These are phyloP conservation scores for Aphelinus certus DNA, from an alignment of 1,140 invertebrate genomes.

Conservation along the genomic window DNA sequence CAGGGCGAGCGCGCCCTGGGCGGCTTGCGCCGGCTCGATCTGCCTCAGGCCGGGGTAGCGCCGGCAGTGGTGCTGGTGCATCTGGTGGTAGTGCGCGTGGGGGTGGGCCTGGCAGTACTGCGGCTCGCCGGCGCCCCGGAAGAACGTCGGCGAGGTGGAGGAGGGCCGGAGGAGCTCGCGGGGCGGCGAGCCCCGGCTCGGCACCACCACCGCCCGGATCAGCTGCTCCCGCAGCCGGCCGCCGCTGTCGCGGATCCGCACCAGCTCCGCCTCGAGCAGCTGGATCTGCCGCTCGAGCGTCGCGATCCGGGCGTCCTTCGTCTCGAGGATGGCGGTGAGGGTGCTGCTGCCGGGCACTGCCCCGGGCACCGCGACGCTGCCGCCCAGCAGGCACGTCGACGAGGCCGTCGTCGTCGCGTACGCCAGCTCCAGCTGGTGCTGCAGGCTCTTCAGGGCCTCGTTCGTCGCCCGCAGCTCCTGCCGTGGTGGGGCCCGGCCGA, in stretches of 20 bases:
- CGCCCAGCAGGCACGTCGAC: conserved; percentile 58
- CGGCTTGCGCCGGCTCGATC: conserved; percentile 58
- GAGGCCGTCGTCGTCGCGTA: conserved; percentile 70
- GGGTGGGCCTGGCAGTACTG: conserved; percentile 48
- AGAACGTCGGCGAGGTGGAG: conserved; percentile 48
- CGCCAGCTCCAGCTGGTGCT: conserved; percentile 79
- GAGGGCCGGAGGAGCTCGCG: conserved; percentile 16
- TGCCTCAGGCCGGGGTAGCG: conserved; percentile 52
- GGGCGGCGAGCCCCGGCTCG: conserved; percentile 41
- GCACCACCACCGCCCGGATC: conserved; percentile 56
- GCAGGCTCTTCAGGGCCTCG: conserved; percentile 81
- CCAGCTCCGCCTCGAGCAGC: conserved; percentile 76
- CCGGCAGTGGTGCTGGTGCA: conserved; percentile 42
- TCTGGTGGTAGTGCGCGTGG: conserved; percentile 45
- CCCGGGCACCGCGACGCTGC: conserved; percentile 66
- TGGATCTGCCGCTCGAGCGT: conserved; percentile 85
- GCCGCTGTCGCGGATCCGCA: conserved; percentile 70
- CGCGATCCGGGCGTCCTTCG: conserved; percentile 85
- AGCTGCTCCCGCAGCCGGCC: conserved; percentile 58
- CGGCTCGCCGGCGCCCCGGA: conserved; percentile 56
- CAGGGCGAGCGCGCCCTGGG: conserved; percentile 60
- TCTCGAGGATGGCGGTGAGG: conserved; percentile 80
- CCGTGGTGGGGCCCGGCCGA: conserved; percentile 53
- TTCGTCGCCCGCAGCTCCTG: conserved; percentile 84
- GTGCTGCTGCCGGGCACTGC: conserved; percentile 76